Base-by-base conservation (phyloP, 2,888 invertebrate species). In the Notodonta ziczac region DNA sequence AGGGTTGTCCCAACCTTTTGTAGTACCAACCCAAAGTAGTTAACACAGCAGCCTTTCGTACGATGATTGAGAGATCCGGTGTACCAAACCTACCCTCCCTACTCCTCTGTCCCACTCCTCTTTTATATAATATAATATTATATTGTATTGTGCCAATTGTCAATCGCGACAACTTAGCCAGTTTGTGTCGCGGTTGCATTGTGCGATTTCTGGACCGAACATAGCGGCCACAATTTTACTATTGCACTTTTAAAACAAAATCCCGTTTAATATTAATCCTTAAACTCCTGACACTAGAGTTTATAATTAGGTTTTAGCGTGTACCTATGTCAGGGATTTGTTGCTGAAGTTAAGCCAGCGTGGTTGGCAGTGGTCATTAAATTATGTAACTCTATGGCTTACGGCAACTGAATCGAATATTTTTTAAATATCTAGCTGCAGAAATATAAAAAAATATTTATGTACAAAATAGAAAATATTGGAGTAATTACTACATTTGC, bases 161-260 rank as follows among this genome's bases (percentile, higher is more conserved):
- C 87, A 86, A 86, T 87, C 83, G 82, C 78, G 77, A 82, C 80
- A 86, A 87, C 80, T 87, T 86, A 72, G 77, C 79, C 83, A 78
- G 83, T 84, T 83, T 81, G 78, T 78, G 81, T 80, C 80, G 76
- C 74, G 69, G 72, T 69, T 64, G 71, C 61, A 85, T 87, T 86
- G 84, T 86, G 79, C 81, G 78, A 84, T 85, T 83, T 81, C 82
- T 81, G 78, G 76, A 70, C 76, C 39, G 66, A 73, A 67, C 71
- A 62, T 63, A 67, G 62, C 65, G 55, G 58, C 63, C 46, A 54
- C 61, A 64, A 66, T 42, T 44, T 40, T 59, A 40, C 60, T 58
- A 58, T 59, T 57, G 54, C 2, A 61, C 24, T 56, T 53, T 59
- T 44, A 32, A 42, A 42, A 59, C 46, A 52, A 24, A 5, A 9